Evolutionary conservation across 2,113 vertebrate species (phyloP).

Genomic region (Toxotes jaculatrix): DNA sequence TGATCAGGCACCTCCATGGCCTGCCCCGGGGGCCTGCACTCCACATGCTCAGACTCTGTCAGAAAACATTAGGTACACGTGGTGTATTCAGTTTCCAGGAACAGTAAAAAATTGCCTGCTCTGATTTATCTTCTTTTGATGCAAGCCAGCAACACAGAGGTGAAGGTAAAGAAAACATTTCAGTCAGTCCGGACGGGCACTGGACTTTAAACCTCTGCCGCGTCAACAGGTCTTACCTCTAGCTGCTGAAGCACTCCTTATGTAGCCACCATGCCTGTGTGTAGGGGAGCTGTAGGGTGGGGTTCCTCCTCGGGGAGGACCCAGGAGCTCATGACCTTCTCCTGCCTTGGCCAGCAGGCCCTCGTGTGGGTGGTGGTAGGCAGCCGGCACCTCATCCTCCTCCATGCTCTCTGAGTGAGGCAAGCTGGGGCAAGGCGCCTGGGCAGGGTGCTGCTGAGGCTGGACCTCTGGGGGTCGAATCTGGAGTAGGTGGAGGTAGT

Average conservation of each 20-base stretch:
- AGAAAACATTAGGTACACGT: neutral
- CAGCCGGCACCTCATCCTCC: constrained; percentile 89
- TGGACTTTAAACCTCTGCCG: neutral
- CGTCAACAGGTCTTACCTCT: constrained; percentile 86
- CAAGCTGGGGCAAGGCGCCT: constrained; percentile 79
- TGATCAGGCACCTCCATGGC: constrained; percentile 92
- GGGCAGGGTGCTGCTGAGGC: constrained; percentile 70
- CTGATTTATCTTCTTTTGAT: neutral
- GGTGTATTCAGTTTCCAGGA: neutral
- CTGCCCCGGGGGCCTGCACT: constrained; percentile 87
- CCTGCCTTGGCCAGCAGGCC: constrained; percentile 88
- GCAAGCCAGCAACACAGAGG: neutral
- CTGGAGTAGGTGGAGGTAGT: constrained; percentile 95
- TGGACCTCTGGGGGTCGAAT: constrained; percentile 86
- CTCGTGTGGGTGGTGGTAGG: constrained; percentile 85
- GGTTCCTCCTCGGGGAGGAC: constrained; percentile 84
- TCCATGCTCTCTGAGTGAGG: constrained; percentile 98
- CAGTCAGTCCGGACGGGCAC: neutral
- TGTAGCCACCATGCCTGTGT: constrained; percentile 85
- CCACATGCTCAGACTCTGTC: constrained; percentile 85
- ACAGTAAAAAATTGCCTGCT: neutral
- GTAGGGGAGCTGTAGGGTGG: constrained; percentile 88
- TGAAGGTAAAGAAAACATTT: neutral
- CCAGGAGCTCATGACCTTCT: constrained; percentile 89
- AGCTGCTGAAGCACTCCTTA: constrained; percentile 63